A percentile compares a stretch with the other conserved stretches of the same genome.
Conservation (phyloP, 2,797 vertebrate genomes). For the Scyliorhinus canicula region DNA sequence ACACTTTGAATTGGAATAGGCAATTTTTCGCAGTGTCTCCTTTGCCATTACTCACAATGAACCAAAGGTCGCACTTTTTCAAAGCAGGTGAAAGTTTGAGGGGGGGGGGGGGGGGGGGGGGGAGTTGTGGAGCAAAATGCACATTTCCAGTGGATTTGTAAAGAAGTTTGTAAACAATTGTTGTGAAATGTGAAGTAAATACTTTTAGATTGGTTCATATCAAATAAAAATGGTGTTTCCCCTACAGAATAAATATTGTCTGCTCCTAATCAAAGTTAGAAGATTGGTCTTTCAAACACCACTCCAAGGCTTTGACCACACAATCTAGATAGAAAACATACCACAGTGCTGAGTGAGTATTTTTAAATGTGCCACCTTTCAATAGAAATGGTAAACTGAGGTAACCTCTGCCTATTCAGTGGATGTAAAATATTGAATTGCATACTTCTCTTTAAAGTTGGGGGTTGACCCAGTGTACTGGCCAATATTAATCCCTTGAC, state of each 20-base stretch:
- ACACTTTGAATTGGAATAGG: constrained; percentile 51
- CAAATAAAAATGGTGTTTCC: background rate
- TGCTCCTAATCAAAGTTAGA: background rate
- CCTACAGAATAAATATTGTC: too few relatives aligned
- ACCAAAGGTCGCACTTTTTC: background rate
- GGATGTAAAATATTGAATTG: background rate
- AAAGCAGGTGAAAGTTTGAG: background rate
- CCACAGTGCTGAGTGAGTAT: background rate
- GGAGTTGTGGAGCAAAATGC: too few relatives aligned
- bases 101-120: background rate
- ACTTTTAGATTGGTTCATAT: background rate
- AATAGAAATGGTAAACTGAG: background rate
- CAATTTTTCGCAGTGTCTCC: constrained; percentile 56
- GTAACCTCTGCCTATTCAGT: background rate
- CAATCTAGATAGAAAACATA: background rate
- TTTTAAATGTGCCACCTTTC: background rate
- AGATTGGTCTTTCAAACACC: background rate
- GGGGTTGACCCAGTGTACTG: background rate
- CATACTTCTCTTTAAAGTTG: background rate
- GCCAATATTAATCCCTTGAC: background rate
- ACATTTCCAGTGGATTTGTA: background rate
- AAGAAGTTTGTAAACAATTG: background rate
- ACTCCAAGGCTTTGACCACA: background rate
- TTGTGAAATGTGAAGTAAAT: background rate
- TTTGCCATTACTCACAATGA: background rate